A percentile compares a stretch with the other conserved stretches of the same genome.
Evolutionary conservation across 2,888 invertebrate species (phyloP).

Genomic region (Apodemia hepburni): DNA sequence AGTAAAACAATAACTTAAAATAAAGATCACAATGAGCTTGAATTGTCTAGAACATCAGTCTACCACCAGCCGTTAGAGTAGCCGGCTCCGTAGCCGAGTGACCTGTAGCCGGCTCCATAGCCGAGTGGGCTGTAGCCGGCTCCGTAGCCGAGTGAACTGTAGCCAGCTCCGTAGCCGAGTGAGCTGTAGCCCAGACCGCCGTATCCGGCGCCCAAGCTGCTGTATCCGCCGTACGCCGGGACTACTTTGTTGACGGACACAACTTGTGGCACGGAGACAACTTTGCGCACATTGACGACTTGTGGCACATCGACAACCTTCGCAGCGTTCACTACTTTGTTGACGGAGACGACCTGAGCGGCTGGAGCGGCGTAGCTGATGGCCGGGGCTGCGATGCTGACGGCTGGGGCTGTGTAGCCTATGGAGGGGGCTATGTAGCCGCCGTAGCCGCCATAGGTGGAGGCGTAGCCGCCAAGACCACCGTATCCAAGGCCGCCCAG

Average conservation of each 20-base stretch:
- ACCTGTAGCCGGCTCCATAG: constrained; percentile 25
- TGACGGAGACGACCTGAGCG: constrained; percentile 40
- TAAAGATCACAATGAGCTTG: constrained; percentile 10
- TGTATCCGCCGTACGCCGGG: constrained; percentile 38
- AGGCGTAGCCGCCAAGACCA: neutral
- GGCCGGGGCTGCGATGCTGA: constrained; percentile 24
- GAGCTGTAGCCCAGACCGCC: constrained; percentile 28
- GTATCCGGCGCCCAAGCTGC: constrained; percentile 30
- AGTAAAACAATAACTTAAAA: constrained; percentile 27
- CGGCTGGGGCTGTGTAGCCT: constrained; percentile 16
- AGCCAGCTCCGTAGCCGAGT: constrained; percentile 26
- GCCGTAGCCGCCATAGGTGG: constrained; percentile 23
- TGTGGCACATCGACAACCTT: constrained; percentile 44
- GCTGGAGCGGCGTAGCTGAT: constrained; percentile 34
- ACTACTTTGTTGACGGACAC: constrained; percentile 54
- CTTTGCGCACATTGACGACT: constrained; percentile 45
- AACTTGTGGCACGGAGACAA: constrained; percentile 50
- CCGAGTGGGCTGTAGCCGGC: constrained; percentile 25
- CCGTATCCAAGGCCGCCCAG: constrained; percentile 31
- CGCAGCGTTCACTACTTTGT: constrained; percentile 46
- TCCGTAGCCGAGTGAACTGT: constrained; percentile 21
- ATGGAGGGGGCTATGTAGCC: constrained; percentile 12
- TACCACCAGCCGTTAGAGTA: constrained; percentile 36
- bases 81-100: constrained; percentile 26
- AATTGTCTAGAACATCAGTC: neutral